These are phyloP conservation scores for Acanthopleura granulata DNA, from an alignment of 2,888 invertebrate species.

Conservation along the genomic window DNA sequence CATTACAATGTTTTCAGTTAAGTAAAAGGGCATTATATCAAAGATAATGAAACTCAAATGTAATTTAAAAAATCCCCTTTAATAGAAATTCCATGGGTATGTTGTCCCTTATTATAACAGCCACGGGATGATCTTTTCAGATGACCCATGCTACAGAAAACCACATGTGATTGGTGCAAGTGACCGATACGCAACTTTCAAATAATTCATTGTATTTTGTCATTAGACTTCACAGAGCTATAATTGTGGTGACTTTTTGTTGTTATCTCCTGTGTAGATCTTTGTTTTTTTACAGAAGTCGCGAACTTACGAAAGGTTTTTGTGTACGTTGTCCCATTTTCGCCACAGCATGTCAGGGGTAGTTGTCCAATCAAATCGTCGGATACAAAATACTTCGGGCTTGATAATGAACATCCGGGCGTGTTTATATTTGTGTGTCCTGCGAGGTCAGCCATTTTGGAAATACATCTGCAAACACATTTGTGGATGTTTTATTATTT, in stretches of 20 bases:
- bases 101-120: neutral
- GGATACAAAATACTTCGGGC: neutral
- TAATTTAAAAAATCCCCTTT: too few relatives aligned
- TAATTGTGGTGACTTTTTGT: too few relatives aligned
- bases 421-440: constrained; percentile 18
- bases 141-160: constrained; percentile 1
- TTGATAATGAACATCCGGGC: constrained; percentile 17
- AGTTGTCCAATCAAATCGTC: neutral
- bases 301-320: too few relatives aligned
- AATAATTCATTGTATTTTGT: too few relatives aligned
- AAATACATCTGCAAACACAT: neutral
- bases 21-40: too few relatives aligned
- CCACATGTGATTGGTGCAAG: neutral
- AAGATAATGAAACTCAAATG: too few relatives aligned
- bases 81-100: too few relatives aligned
- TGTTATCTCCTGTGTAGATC: too few relatives aligned
- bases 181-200: neutral
- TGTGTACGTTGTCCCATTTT: too few relatives aligned
- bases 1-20: too few relatives aligned
- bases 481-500: constrained; percentile 5
- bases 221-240: too few relatives aligned
- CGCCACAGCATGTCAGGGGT: neutral
- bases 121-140: constrained; percentile 5
- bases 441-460: constrained; percentile 19
- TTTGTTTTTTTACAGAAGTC: too few relatives aligned